Evolutionary conservation across 2,888 invertebrate species (phyloP), one percentile per base, ranked within the genome.

Genomic region (Marronus borbonicus): DNA sequence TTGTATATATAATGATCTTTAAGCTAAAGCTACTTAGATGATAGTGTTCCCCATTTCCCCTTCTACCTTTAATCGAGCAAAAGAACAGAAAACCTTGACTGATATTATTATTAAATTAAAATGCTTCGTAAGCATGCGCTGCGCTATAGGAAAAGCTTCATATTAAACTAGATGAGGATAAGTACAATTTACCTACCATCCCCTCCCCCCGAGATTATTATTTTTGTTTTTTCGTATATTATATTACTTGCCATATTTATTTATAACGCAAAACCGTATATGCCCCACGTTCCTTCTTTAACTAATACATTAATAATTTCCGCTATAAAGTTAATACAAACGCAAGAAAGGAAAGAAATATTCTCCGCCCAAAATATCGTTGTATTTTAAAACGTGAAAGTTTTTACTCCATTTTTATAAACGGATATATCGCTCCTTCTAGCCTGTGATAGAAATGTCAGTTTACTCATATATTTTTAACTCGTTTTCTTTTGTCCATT

Each of bases 381-480:
- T 70, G 70, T 70, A 70, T 70, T 70, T 70, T 44, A 55, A 70
- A 70, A 66, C 66, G 55, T 65, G 79, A 79, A 81, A 79, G 78
- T 78, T 80, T 78, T 64, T 74, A 66, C 76, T 70, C 69, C 78
- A 66, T 78, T 76, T 76, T 80, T 76, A 66, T 74, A 74, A 74
- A 74, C 39, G 72, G 62, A 74, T 83, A 83, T 86, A 83, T 86
- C 85, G 86, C 86, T 86, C 86, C 86, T 85, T 85, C 85, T 86
- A 87, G 86, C 87, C 88, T 88, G 88, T 88, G 88, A 88, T 88
- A 88, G 86, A 86, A 84, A 66, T 75, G 66, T 75, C 68, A 66
- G 64, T 58, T 72, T 60, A 39, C 65, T 74, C 74, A 75, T 65
- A 70, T 79, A 80, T 83, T 82, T 78, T 80, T 78, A 81, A 78